Base-by-base conservation (phyloP, 2,113 vertebrate genomes). In the Orycteropus afer region DNA sequence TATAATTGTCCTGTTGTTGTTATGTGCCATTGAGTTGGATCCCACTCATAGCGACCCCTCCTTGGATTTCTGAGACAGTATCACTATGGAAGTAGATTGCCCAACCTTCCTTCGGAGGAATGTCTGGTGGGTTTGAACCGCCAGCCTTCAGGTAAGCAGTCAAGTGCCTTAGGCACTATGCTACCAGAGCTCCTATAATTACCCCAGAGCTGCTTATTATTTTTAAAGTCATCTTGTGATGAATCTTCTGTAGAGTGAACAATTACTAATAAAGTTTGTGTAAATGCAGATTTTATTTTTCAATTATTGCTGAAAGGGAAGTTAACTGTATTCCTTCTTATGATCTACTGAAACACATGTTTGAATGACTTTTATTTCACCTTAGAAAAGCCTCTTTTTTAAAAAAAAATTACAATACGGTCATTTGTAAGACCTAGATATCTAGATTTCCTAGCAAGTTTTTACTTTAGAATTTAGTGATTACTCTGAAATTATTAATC, bases 281-380 rank as follows among this genome's bases (percentile, higher is more conserved):
- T n/a, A 78, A 96, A 69, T 61, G 6, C 18, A 93, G 49, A 40
- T 90, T 90, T 51, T 76, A 42, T 71, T 91, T 91, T 71, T 79
- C 40, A 77, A 51, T 20, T 95, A 42, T 87, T 57, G 37, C 51
- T 78, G 11, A 90, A 84, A 74, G 42, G 45, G 49, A 89, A 77
- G 45, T 51, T 78, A 84, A 9, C 32, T 12, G 9, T 80, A 45
- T 23, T 57, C 20, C 15, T 78, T 93, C 55, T 92, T 79, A 40
- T 59, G 23, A 2, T 86, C 74, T 45, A n/a, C 55, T 90, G 57
- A 95, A 89, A 74, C 53, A 37, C 9, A 8, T 29, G 45, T 74
- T 89, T 63, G 79, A 90, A 59, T 47, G 42, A 89, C 45, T 32
- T 71, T 90, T 93, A 32, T 77, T 95, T 89, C 49, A 47, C 18